Evolutionary conservation across 2,888 invertebrate genomes (phyloP).

Genomic region (Phorcus lineatus): DNA sequence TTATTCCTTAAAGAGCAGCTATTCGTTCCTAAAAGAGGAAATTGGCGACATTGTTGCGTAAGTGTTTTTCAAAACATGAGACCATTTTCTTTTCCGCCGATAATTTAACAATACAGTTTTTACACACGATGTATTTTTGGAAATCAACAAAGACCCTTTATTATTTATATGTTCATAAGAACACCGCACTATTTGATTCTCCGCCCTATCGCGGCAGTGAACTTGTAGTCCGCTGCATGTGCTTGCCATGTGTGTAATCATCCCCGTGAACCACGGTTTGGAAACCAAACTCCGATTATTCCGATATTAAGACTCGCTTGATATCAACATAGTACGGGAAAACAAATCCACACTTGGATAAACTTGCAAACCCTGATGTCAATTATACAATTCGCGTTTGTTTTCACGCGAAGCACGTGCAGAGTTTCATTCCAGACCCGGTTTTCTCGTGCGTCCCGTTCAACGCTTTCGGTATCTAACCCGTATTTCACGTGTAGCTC

Average conservation of each 20-base stretch:
- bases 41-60: background rate
- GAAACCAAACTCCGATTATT: background rate
- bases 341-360: slow-evolving; percentile 1
- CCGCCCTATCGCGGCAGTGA: background rate
- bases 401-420: background rate
- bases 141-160: background rate
- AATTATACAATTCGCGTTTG: background rate
- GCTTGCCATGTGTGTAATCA: background rate
- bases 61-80: background rate
- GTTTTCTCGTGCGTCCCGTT: no score
- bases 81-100: background rate
- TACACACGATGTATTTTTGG: background rate
- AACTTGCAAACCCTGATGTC: background rate
- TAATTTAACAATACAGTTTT: background rate
- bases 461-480: no score
- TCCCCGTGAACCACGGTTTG: slow-evolving; percentile 1
- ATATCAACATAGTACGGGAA: background rate
- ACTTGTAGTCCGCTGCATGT: background rate
- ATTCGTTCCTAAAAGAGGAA: background rate
- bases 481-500: no score
- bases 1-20: no score
- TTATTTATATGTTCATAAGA: background rate
- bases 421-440: background rate
- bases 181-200: background rate
- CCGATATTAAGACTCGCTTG: background rate